phyloP scores from a whole-genome alignment of 1,140 invertebrate species.

The Dendrolimus kikuchii region DNA sequence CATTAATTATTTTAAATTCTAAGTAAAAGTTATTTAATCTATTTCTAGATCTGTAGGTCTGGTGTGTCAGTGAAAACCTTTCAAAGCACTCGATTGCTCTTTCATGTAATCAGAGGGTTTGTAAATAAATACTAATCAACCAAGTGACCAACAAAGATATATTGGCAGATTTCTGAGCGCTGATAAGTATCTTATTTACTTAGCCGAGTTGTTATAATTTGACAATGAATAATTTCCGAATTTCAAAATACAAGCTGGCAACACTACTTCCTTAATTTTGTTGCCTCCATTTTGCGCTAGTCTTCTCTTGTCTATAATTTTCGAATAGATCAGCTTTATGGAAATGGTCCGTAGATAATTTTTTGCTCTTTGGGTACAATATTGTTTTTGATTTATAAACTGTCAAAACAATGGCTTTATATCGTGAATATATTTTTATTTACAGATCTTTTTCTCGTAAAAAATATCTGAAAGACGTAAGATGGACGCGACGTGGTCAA shows the following conservation, averaged over 20 bases:
- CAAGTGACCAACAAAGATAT: too few species aligned
- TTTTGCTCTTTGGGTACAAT: constrained; percentile 63
- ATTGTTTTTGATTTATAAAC: constrained; percentile 54
- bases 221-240: not conserved
- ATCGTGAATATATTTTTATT: constrained; percentile 34
- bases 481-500: constrained; percentile 58
- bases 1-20: too few species aligned
- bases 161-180: too few species aligned
- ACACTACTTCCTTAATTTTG: constrained; percentile 2
- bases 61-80: too few species aligned
- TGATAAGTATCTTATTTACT: too few species aligned
- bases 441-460: constrained; percentile 52
- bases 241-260: not conserved
- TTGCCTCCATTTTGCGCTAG: constrained; percentile 52
- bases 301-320: constrained; percentile 64
- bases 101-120: too few species aligned
- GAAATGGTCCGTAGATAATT: constrained; percentile 71
- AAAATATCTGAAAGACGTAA: constrained; percentile 32
- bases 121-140: too few species aligned
- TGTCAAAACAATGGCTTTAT: constrained; percentile 56
- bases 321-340: constrained; percentile 66
- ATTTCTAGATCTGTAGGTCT: too few species aligned
- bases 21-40: too few species aligned
- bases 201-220: too few species aligned
- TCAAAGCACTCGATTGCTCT: too few species aligned